These are phyloP conservation scores for Esox masquinongy DNA, from an alignment of 2,797 vertebrate genomes.

Conservation along the genomic window DNA sequence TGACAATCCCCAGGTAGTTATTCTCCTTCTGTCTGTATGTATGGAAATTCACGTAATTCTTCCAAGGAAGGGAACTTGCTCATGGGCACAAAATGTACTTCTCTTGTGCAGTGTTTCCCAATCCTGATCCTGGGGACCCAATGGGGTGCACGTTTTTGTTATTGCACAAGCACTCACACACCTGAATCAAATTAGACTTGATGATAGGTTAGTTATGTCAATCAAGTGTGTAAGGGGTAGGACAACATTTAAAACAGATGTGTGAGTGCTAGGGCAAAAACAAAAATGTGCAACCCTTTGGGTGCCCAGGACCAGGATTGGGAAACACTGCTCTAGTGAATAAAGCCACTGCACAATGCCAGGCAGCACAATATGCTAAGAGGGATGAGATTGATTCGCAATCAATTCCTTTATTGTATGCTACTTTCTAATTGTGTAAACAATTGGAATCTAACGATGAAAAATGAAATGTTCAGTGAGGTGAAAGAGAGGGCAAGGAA, in stretches of 20 bases:
- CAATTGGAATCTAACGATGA: background rate
- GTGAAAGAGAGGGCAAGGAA: conserved; percentile 52
- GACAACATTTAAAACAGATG: too few relatives aligned
- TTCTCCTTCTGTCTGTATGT: conserved; percentile 50
- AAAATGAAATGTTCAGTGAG: conserved; percentile 18
- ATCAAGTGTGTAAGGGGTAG: too few relatives aligned
- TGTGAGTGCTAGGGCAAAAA: too few relatives aligned
- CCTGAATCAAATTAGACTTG: too few relatives aligned
- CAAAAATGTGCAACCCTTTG: too few relatives aligned
- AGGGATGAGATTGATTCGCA: conserved; percentile 27
- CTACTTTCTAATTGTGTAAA: background rate
- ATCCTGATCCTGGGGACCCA: too few relatives aligned
- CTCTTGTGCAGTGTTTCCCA: conserved; percentile 15
- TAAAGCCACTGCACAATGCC: conserved; percentile 53
- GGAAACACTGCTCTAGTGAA: conserved; percentile 32
- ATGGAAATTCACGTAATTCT: conserved; percentile 55
- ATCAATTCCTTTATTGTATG: conserved; percentile 18
- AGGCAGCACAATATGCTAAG: conserved; percentile 51
- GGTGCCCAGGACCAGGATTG: too few relatives aligned
- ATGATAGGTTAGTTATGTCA: too few relatives aligned
- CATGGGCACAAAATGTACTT: conserved; percentile 53
- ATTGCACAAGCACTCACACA: too few relatives aligned
- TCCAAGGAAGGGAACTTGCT: conserved; percentile 48
- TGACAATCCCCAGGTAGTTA: conserved; percentile 64
- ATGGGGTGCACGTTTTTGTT: too few relatives aligned